Conservation (phyloP, 1,140 invertebrate genomes). For the Aphelenchoides fujianensis region DNA sequence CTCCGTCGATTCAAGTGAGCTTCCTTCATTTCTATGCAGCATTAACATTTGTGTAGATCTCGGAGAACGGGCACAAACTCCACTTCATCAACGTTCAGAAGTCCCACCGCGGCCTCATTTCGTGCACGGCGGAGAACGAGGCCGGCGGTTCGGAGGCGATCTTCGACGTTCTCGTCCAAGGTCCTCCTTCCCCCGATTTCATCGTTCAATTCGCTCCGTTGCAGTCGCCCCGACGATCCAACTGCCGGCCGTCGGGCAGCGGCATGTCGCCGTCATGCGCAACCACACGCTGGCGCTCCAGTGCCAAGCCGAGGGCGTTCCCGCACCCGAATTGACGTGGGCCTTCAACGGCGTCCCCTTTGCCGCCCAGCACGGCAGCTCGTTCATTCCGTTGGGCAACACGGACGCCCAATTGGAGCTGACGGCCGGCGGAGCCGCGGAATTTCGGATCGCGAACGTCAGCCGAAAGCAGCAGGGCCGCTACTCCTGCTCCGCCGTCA, state of each 20-base stretch:
- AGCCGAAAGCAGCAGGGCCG: constrained; percentile 43
- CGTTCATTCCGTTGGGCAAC: background rate
- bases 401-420: background rate
- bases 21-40: background rate
- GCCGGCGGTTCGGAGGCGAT: constrained; percentile 58
- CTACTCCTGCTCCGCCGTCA: constrained; percentile 54
- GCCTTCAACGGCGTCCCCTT: constrained; percentile 50
- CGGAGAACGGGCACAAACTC: constrained; percentile 40
- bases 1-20: constrained; percentile 36
- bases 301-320: constrained; percentile 64
- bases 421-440: background rate
- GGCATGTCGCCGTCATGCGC: constrained; percentile 39
- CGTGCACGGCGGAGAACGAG: constrained; percentile 62
- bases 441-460: constrained; percentile 35
- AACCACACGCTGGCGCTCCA: constrained; percentile 62
- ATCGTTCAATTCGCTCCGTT: constrained; percentile 38
- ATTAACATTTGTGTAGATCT: constrained; percentile 36
- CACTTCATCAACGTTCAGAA: constrained; percentile 44
- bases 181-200: too few relatives aligned
- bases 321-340: constrained; percentile 64
- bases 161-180: constrained; percentile 63
- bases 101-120: constrained; percentile 56
- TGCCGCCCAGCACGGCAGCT: constrained; percentile 46
- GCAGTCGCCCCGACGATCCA: constrained; percentile 62
- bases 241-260: constrained; percentile 19